A percentile compares a stretch with the other conserved stretches of the same genome.
Evolutionary conservation across 1,140 invertebrate genomes (phyloP).

Genomic region (Hyles vespertilio): DNA sequence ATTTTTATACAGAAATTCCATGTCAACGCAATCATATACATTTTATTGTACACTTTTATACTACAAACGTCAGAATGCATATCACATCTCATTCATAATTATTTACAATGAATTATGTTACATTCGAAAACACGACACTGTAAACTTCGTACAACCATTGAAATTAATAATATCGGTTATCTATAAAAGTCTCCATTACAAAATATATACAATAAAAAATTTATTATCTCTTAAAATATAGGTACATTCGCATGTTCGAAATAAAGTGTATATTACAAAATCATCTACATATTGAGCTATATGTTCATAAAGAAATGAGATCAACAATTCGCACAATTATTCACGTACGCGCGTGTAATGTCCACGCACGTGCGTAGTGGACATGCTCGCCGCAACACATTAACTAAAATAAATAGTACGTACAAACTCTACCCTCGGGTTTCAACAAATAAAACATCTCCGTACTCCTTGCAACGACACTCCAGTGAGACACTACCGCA

Average conservation of each 20-base stretch:
- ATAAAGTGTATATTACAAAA: constrained; percentile 57
- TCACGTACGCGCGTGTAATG: constrained; percentile 28
- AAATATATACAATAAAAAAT: constrained; percentile 63
- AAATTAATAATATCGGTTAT: constrained; percentile 55
- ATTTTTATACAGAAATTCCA: constrained; percentile 65
- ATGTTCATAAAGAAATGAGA: constrained; percentile 70
- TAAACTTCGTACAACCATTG: constrained; percentile 54
- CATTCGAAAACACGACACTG: constrained; percentile 54
- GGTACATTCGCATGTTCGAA: constrained; percentile 54
- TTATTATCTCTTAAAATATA: constrained; percentile 59
- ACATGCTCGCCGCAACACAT: constrained; percentile 31
- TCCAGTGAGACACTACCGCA: too few species aligned
- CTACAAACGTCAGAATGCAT: constrained; percentile 64
- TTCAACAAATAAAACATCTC: too few species aligned
- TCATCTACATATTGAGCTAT: constrained; percentile 70
- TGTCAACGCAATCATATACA: constrained; percentile 69
- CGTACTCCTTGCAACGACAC: too few species aligned
- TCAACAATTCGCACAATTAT: constrained; percentile 64
- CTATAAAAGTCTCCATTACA: constrained; percentile 68
- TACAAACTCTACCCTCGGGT: too few species aligned
- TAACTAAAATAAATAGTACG: constrained; percentile 26
- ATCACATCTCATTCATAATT: constrained; percentile 61
- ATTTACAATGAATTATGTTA: constrained; percentile 58
- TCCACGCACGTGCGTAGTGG: neutral
- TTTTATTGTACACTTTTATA: constrained; percentile 63